These are phyloP conservation scores for Eulemur mongoz DNA, from an alignment of 2,797 vertebrate genomes.

Conservation along the genomic window DNA sequence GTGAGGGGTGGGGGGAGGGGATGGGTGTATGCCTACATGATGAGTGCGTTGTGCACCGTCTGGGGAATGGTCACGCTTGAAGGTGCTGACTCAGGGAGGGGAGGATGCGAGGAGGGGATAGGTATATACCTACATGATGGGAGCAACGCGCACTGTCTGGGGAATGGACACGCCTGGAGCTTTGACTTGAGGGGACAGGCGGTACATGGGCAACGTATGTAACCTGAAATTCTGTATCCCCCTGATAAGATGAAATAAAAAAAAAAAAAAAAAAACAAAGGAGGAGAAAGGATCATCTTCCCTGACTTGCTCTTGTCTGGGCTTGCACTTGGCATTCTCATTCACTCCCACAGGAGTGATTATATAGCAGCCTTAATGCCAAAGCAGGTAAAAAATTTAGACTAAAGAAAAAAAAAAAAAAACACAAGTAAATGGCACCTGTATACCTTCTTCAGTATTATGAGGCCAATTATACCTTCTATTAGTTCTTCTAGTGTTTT, in stretches of 20 bases:
- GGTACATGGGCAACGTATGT: too few species aligned
- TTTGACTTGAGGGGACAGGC: too few species aligned
- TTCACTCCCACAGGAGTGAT: neutral
- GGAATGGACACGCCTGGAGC: too few species aligned
- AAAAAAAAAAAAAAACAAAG: neutral
- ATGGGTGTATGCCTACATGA: too few species aligned
- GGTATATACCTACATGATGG: too few species aligned
- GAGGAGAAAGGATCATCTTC: neutral
- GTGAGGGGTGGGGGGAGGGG: too few species aligned
- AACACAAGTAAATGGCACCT: neutral
- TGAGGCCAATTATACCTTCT: neutral
- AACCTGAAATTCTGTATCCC: too few species aligned
- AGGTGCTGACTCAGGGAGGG: too few species aligned
- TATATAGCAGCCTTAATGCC: neutral
- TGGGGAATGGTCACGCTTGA: too few species aligned
- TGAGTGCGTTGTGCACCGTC: fast-evolving
- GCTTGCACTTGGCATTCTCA: neutral
- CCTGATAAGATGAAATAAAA: too few species aligned
- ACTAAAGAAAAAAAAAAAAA: neutral
- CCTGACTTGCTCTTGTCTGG: neutral
- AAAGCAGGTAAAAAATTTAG: neutral
- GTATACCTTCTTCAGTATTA: neutral
- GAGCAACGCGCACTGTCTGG: too few species aligned
- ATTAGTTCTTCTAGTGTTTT: neutral
- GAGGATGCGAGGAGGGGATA: too few species aligned